Evolutionary conservation across 2,888 invertebrate species (phyloP).

Genomic region (Arrhopalites spinosus): DNA sequence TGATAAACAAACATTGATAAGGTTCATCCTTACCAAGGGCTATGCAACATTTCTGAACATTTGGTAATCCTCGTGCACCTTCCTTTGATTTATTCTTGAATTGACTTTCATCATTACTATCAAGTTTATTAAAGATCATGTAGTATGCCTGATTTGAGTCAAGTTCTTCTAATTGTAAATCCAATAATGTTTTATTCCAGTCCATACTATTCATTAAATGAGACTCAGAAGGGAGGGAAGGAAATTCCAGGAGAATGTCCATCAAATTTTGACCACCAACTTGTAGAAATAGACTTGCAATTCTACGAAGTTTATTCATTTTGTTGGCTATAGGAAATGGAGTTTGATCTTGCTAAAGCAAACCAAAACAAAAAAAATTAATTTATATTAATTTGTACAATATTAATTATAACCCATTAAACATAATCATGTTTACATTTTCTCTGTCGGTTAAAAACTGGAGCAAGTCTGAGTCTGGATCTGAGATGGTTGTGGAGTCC

Average conservation of each 20-base stretch:
- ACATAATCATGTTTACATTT: background rate
- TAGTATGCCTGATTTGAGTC: background rate
- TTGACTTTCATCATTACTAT: background rate
- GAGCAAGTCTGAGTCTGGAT: background rate
- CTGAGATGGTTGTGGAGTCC: background rate
- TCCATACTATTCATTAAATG: background rate
- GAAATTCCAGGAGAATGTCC: background rate
- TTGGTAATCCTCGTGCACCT: background rate
- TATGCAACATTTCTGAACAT: background rate
- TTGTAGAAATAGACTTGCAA: slow-evolving; percentile 18
- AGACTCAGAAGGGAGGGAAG: background rate
- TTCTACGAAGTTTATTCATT: background rate
- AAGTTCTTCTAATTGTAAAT: slow-evolving; percentile 10
- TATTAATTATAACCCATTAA: background rate
- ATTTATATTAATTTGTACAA: background rate
- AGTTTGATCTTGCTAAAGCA: background rate
- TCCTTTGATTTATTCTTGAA: too few species aligned
- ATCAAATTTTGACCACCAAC: background rate
- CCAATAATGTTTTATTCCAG: slow-evolving; percentile 13
- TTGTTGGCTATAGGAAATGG: background rate
- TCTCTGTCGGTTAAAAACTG: background rate
- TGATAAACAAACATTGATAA: background rate
- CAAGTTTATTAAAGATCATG: slow-evolving; percentile 1
- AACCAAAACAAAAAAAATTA: background rate
- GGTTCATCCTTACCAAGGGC: background rate